Conservation (phyloP, 2,113 vertebrate genomes). For the Tyto alba region DNA sequence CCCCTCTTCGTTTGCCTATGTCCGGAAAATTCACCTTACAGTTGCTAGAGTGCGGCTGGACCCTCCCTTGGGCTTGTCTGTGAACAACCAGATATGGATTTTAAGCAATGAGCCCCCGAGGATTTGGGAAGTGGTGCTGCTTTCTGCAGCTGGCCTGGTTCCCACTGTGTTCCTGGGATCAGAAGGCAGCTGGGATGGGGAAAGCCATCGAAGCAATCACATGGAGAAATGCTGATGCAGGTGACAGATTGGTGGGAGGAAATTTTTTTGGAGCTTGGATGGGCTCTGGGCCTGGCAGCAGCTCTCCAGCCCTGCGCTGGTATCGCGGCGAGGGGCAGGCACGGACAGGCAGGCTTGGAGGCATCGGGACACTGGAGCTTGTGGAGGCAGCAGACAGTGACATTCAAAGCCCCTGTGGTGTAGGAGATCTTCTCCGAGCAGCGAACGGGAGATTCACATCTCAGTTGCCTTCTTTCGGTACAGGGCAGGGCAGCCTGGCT, state of each 20-base stretch:
- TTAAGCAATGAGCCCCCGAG: not conserved
- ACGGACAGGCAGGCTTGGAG: fast-evolving
- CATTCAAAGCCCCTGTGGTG: fast-evolving
- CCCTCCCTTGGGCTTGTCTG: not conserved
- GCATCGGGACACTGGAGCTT: not conserved
- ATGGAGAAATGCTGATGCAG: not conserved
- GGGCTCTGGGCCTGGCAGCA: not conserved
- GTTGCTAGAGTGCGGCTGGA: not conserved
- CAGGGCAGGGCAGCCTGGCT: not conserved
- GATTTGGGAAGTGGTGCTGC: not conserved
- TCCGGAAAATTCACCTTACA: not conserved
- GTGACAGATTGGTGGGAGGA: not conserved
- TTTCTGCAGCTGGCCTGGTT: not conserved
- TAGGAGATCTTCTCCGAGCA: not conserved
- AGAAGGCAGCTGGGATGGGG: not conserved
- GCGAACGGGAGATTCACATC: not conserved
- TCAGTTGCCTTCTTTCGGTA: not conserved
- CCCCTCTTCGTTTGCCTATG: not conserved
- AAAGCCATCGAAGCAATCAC: fast-evolving
- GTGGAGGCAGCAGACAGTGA: not conserved
- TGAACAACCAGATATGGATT: not conserved
- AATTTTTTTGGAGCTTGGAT: not conserved
- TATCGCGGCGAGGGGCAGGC: fast-evolving
- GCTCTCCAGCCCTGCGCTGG: fast-evolving
- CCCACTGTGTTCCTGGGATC: fast-evolving